Evolutionary conservation across 2,797 vertebrate genomes (phyloP).

Genomic region (Morelia viridis): DNA sequence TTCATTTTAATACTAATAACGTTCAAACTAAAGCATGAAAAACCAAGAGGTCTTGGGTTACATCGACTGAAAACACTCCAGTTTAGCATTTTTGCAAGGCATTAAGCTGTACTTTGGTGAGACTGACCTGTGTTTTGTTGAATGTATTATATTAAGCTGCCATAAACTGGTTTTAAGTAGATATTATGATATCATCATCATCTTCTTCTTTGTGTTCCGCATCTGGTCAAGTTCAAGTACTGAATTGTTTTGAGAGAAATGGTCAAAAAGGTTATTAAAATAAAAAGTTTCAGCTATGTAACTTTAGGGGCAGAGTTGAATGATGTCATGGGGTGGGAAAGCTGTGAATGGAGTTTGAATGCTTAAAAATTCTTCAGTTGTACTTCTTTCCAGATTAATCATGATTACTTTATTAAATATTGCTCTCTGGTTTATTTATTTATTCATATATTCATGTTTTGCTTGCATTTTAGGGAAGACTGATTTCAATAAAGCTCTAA

Average conservation of each 20-base stretch:
- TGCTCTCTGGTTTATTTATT: background rate
- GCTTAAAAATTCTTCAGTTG: background rate
- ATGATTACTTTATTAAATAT: background rate
- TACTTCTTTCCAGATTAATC: background rate
- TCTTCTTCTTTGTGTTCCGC: background rate
- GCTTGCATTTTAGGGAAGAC: background rate
- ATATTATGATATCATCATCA: background rate
- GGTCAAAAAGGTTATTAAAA: background rate
- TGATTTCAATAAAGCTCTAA: background rate
- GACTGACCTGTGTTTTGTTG: background rate
- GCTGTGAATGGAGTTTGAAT: background rate
- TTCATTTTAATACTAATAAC: background rate
- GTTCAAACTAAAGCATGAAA: too few relatives aligned
- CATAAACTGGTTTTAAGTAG: background rate
- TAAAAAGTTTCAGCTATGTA: background rate
- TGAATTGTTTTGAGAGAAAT: background rate
- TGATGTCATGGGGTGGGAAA: background rate
- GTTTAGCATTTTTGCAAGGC: background rate
- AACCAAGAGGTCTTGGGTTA: background rate
- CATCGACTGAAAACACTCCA: background rate
- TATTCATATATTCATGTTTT: background rate
- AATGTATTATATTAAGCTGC: background rate
- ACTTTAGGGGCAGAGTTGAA: background rate
- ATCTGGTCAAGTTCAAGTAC: background rate
- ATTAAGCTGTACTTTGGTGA: background rate